Conservation (phyloP, 2,113 vertebrate genomes). For the Gyps fulvus region DNA sequence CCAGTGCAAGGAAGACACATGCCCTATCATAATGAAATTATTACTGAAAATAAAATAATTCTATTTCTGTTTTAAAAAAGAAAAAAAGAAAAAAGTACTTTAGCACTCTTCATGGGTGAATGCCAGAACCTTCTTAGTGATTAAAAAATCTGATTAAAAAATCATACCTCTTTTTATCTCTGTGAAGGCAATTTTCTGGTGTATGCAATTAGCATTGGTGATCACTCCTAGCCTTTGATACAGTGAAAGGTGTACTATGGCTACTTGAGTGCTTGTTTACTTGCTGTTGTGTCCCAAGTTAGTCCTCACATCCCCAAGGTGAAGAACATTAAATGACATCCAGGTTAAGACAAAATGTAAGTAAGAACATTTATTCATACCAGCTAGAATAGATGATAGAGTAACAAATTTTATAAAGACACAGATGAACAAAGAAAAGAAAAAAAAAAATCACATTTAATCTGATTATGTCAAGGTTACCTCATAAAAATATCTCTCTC, state of each 20-base stretch:
- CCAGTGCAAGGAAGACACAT: not conserved
- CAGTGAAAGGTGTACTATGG: not conserved
- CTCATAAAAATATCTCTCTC: not conserved
- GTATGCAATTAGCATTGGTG: not conserved
- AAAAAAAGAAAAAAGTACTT: not conserved
- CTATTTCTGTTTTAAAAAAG: too few relatives aligned
- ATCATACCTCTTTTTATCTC: not conserved
- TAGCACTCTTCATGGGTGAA: not conserved
- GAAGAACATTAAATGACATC: not conserved
- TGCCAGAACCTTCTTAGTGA: not conserved
- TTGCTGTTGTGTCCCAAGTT: not conserved
- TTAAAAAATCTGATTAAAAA: not conserved
- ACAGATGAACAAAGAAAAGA: not conserved
- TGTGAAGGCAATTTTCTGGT: not conserved
- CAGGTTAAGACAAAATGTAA: not conserved
- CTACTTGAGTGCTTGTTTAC: not conserved
- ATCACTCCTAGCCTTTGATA: not conserved
- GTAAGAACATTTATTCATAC: not conserved
- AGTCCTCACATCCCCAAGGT: not conserved
- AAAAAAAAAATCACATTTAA: not conserved
- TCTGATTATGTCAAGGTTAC: not conserved
- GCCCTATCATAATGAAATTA: not conserved
- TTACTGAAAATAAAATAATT: not conserved
- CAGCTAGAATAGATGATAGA: not conserved
- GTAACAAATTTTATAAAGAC: not conserved